These are phyloP conservation scores for Oophaga sylvatica DNA, from an alignment of 2,797 vertebrate species.

Conservation along the genomic window DNA sequence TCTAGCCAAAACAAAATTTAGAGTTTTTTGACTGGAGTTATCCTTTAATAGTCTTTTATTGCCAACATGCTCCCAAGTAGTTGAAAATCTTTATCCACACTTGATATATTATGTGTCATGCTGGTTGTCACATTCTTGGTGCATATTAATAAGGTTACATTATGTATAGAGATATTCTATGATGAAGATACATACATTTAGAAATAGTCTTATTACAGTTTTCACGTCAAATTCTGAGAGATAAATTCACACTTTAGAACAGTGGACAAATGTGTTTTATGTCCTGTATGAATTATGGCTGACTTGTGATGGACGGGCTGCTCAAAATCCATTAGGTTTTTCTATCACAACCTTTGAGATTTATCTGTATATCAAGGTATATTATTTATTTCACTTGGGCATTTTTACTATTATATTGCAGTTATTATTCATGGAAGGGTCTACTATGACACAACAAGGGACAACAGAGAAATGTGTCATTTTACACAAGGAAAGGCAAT, in stretches of 20 bases:
- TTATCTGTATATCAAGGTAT: background rate
- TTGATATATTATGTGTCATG: background rate
- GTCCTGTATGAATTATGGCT: slow-evolving; percentile 12
- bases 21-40: too few species aligned
- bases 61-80: too few species aligned
- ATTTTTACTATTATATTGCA: background rate
- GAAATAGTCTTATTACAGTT: background rate
- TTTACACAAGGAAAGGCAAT: background rate
- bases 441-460: background rate
- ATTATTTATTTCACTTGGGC: background rate
- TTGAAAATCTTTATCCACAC: too few species aligned
- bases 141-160: background rate
- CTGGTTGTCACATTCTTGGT: background rate
- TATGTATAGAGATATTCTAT: background rate
- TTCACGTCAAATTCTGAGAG: background rate
- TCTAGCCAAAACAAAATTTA: too few species aligned
- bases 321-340: slow-evolving; percentile 27
- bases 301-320: slow-evolving; percentile 21
- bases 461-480: background rate
- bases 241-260: background rate
- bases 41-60: too few species aligned
- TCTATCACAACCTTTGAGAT: slow-evolving; percentile 24
- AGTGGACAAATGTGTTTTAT: background rate
- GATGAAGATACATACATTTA: background rate
- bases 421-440: background rate